A percentile compares a stretch with the other conserved stretches of the same genome.
Evolutionary conservation across 2,888 invertebrate genomes (phyloP).

Genomic region (Cryptus armator): DNA sequence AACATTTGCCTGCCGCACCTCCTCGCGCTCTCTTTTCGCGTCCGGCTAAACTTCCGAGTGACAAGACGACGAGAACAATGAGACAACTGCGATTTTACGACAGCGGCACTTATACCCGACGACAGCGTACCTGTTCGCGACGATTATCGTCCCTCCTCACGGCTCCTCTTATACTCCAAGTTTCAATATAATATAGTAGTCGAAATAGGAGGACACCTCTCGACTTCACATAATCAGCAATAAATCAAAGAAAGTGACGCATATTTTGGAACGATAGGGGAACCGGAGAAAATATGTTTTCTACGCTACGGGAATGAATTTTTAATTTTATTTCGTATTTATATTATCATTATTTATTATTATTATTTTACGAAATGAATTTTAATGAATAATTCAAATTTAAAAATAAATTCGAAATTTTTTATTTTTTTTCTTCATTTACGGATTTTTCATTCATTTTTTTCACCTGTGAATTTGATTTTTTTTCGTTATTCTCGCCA

Average conservation of each 20-base stretch:
- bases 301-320: neutral
- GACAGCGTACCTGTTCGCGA: slow-evolving; percentile 14
- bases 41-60: slow-evolving; percentile 5
- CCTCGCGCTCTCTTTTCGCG: neutral
- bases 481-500: too few species aligned
- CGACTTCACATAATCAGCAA: slow-evolving; percentile 31
- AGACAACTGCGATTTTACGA: slow-evolving; percentile 13
- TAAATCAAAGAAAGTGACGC: slow-evolving; percentile 12
- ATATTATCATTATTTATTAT: too few species aligned
- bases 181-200: neutral
- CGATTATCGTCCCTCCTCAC: slow-evolving; percentile 16
- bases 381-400: too few species aligned
- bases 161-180: neutral
- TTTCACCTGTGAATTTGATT: too few species aligned
- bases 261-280: neutral
- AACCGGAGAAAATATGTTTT: slow-evolving; percentile 19
- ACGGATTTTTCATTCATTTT: too few species aligned
- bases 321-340: too few species aligned
- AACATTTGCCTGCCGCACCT: neutral
- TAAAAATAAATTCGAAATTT: too few species aligned
- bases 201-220: neutral
- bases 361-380: too few species aligned
- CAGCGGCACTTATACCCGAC: neutral
- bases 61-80: slow-evolving; percentile 6
- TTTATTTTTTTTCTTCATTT: too few species aligned